A percentile compares a stretch with the other conserved stretches of the same genome.
Conservation (phyloP, 1,140 invertebrate genomes). For the Ceratosolen fusciceps region DNA sequence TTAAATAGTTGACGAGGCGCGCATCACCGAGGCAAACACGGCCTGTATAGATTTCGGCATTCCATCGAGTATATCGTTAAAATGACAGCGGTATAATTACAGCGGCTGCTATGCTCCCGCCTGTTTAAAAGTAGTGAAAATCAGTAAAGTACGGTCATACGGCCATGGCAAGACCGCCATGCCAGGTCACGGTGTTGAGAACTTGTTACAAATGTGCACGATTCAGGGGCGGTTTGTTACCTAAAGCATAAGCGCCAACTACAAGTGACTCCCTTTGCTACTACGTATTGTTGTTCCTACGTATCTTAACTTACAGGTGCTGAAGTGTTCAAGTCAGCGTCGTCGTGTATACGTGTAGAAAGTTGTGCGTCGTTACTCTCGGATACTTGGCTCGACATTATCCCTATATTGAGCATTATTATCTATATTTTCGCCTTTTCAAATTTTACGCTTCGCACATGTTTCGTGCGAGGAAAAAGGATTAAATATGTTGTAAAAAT, state of each 20-base stretch:
- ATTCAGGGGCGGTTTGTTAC: not conserved
- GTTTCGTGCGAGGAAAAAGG: too few relatives aligned
- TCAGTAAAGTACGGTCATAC: too few relatives aligned
- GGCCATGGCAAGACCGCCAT: not conserved
- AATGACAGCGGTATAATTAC: too few relatives aligned
- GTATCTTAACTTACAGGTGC: not conserved
- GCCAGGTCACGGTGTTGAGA: not conserved
- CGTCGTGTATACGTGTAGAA: not conserved
- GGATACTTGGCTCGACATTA: not conserved
- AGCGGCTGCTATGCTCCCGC: too few relatives aligned
- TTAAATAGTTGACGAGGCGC: slow-evolving; percentile 4
- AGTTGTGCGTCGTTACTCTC: not conserved
- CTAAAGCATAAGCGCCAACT: not conserved
- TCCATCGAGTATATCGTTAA: too few relatives aligned
- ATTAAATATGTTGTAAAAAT: too few relatives aligned
- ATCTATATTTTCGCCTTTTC: too few relatives aligned
- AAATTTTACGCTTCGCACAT: too few relatives aligned
- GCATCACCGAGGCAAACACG: not conserved
- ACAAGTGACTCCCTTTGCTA: not conserved
- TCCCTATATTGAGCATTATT: too few relatives aligned
- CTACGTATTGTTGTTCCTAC: too few relatives aligned
- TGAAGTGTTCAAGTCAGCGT: not conserved
- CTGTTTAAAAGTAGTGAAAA: too few relatives aligned
- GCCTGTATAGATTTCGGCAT: not conserved
- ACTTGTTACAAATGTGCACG: not conserved